Evolutionary conservation across 2,797 vertebrate genomes (phyloP), one percentile per base, ranked within the genome.

Genomic region (Onychomys leucogaster): DNA sequence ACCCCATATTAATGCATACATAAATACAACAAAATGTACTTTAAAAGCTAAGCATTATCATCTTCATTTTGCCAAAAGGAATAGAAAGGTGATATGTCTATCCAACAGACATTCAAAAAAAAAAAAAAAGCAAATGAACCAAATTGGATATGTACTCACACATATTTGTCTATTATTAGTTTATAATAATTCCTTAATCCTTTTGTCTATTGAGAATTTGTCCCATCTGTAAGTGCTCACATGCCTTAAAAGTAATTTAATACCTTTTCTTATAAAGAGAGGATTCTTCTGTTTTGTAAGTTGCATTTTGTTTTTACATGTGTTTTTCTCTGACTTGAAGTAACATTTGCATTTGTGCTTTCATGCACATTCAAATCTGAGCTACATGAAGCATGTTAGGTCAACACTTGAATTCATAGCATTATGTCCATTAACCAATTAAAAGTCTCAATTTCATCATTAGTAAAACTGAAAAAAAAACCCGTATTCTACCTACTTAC

Each of bases 361-460:
- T 84, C 23, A 49, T 43, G 19, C 2, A 61, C 32, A 76, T 81
- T 75, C 32, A 43, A 95, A 37, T 84, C 19, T 89, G 43, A 75
- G 16, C 5, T 63, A 19, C 87, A 89, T 49, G 71, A 21, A 57
- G n/a, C 59, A 81, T 94, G 59, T 88, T 88, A 52, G 41, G 59
- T 77, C 5, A 88, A 69, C 11, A 81, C 90, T 46, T 88, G 43
- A 90, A 93, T 59, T 88, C 73, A 83, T 4, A 91, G 57, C 5
- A 91, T 75, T 75, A 65, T n/a, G 6, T 88, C 21, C n/a, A 32
- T 34, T 73, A 69, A 49, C 80, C 27, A 81, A 69, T 80, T 65
- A 76, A 90, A 91, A 92, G 34, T 52, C 59, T 90, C 11, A 37
- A 7, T 78, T 91, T 82, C n/a, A 94, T 90, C 57, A 81, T 96